phyloP scores from a whole-genome alignment of 2,113 vertebrate species.

The Platycercus adscitus region DNA sequence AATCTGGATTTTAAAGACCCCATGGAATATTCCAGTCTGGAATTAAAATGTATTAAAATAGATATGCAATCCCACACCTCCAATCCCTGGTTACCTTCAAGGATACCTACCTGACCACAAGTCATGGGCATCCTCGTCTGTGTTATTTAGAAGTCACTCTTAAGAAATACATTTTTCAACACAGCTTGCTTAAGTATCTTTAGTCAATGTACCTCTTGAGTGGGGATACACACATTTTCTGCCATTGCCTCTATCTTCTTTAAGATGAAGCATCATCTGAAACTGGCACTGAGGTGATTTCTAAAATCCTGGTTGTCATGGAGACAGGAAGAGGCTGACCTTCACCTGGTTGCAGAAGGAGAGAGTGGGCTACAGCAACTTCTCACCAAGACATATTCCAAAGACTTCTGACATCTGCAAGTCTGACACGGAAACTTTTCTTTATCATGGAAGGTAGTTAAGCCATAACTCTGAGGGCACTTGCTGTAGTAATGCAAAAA shows the following conservation, averaged over 20 bases:
- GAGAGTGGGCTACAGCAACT: background rate
- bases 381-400: background rate
- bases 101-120: background rate
- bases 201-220: fast-evolving
- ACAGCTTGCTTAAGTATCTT: background rate
- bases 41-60: background rate
- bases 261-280: background rate
- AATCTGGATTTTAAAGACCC: background rate
- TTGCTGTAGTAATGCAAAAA: background rate
- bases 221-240: background rate
- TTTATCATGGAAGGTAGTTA: background rate
- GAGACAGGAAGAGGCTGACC: background rate
- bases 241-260: background rate
- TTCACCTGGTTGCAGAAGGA: background rate
- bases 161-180: background rate
- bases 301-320: background rate
- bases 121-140: background rate
- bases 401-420: background rate
- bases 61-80: fast-evolving
- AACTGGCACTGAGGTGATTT: background rate
- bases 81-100: background rate
- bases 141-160: background rate
- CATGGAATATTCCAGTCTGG: background rate
- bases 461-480: background rate
- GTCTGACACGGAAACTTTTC: background rate